Base-by-base conservation (phyloP, 2,113 vertebrate genomes). In the Sebastes fasciatus region DNA sequence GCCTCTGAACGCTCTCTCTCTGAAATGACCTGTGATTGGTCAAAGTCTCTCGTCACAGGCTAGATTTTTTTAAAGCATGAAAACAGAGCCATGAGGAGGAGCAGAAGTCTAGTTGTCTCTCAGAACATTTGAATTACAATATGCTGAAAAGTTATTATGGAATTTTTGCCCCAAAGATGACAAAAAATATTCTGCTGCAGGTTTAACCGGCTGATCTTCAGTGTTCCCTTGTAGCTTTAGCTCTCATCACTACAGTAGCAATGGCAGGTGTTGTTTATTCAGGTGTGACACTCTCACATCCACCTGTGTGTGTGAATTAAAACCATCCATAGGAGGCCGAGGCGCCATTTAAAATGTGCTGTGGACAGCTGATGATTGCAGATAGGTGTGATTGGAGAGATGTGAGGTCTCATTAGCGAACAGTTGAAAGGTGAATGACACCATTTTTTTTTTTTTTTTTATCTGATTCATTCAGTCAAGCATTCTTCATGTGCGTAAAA, bases 401-500 rank as follows among this genome's bases (percentile, higher is more conserved):
- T 51, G 51, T 16, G 21, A 2, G 49, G 34, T 13, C 60, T 86
- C 68, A 72, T 89, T 87, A 83, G 79, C n/a, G 74, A 90, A 12
- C 60, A 82, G 91, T 69, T 88, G 83, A 89, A 90, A 93, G 88
- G 90, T 89, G 80, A 92, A 78, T 85, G 82, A 52, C 74, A 34
- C 12, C 21, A 17, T 55, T 88, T 80, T 90, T 88, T 91, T 88
- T 88, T 91, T 91, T 88, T 34, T 34, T 34, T 34, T 34, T 34
- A 34, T 79, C 80, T 90, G 80, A 93, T 87, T 93, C 87, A 88
- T 86, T 90, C 88, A 86, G 34, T 81, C 66, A 49, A 92, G 90
- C 73, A 80, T 87, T 85, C 74, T 88, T 64, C 58, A 61, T 93
- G 85, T 87, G 85, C 43, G 87, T 93, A 91, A 89, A 93, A 91